Conservation (phyloP, 2,113 vertebrate genomes). For the Benitochromis conjunctus region DNA sequence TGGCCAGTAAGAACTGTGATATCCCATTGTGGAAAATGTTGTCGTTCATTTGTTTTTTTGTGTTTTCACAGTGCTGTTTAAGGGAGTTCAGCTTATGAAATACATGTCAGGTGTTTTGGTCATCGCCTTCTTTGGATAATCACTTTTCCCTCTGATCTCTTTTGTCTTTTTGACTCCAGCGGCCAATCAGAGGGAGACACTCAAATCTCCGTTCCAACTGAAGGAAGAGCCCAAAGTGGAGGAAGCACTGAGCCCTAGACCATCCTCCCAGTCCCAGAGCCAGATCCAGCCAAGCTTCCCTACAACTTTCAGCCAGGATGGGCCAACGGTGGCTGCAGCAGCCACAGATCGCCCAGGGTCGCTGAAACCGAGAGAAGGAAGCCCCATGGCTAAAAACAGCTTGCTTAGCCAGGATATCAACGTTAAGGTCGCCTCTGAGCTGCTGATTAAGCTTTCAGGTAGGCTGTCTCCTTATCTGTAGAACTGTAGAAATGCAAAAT, state of each 20-base stretch:
- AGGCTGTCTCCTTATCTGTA: constrained; percentile 9
- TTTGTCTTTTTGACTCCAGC: constrained; percentile 70
- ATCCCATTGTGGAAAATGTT: constrained; percentile 4
- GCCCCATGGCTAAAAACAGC: constrained; percentile 77
- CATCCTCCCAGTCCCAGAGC: constrained; percentile 60
- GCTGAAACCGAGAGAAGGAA: constrained; percentile 75
- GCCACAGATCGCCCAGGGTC: constrained; percentile 40
- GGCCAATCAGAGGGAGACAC: constrained; percentile 94
- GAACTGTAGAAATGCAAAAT: not conserved
- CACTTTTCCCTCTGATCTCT: not conserved
- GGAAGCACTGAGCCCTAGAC: constrained; percentile 73
- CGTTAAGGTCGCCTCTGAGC: constrained; percentile 93
- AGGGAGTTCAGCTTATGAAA: not conserved
- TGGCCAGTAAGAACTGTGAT: not conserved
- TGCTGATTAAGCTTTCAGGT: constrained; percentile 99
- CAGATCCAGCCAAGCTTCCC: constrained; percentile 72
- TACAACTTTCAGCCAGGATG: constrained; percentile 77
- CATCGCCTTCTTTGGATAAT: not conserved
- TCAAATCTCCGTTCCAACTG: constrained; percentile 88
- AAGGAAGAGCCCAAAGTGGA: constrained; percentile 92
- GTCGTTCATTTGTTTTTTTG: not conserved
- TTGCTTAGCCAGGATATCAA: constrained; percentile 89
- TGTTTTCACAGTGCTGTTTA: not conserved
- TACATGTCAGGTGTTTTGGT: not conserved
- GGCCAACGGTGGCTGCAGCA: constrained; percentile 47